Base-by-base conservation (phyloP, 2,113 vertebrate genomes). In the Noctilio leporinus region DNA sequence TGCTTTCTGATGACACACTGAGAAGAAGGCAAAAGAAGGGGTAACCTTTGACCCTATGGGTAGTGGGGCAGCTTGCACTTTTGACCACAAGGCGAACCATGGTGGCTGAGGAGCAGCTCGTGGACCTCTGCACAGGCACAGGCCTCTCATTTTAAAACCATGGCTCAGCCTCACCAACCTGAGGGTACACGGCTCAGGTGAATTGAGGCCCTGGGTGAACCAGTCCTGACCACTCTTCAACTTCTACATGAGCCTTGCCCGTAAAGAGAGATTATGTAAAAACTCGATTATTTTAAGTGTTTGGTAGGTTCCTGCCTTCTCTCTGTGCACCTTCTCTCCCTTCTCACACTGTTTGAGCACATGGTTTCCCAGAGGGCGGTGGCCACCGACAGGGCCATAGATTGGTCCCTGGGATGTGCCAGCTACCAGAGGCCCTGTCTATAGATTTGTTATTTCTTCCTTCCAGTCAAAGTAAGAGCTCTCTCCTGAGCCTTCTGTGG, bases 61-160 rank as follows among this genome's bases (percentile, higher is more conserved):
- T 28, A 24, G 40, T 16, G 3, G 24, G 16, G 35, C 7, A 28
- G 24, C 51, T 70, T 4, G 10, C 43, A 10, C 7, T 10, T 55
- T 28, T 0, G 1, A 20, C 19, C 9, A 8, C 1, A 0, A 65
- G 70, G 69, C 24, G 0, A 2, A 22, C 57, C 38, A 1, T 33
- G 45, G n/a, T 38, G n/a, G 49, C 53, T 7, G 7, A 24, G 15
- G 28, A 26, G 12, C 9, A 17, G 22, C n/a, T 12, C 1, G 0
- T 7, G 33, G 19, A 10, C 24, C 75, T 80, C 40, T 12, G 40
- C 2, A 2, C 15, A 28, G 72, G 28, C 11, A 16, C 43, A 11
- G 65, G 20, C 22, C 22, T 33, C 19, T n/a, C 0, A 12, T 75
- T 90, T 70, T 70, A 38, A 70, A 87, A 47, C 40, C 38, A 7